Base-by-base conservation (phyloP, 2,113 vertebrate genomes). In the Puntigrus tetrazona region DNA sequence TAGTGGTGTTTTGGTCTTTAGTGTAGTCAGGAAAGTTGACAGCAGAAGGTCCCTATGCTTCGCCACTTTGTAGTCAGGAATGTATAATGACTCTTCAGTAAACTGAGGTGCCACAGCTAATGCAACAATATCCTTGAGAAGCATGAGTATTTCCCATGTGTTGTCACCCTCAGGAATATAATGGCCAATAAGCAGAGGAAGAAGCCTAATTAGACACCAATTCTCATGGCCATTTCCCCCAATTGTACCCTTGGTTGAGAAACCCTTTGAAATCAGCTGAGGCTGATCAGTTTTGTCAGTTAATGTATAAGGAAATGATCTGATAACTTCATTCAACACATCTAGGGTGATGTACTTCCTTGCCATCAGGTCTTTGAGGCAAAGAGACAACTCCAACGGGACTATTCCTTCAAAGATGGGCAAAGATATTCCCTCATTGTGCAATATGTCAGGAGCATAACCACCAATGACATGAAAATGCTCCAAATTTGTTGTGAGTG, bases 131-230 rank as follows among this genome's bases (percentile, higher is more conserved):
- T 78, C 52, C 50, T 82, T 82, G 43, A 70, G 81, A 14, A 73
- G 63, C 65, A 82, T 55, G 27, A 82, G 65, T 72, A 82, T 38
- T 82, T 82, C 81, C 81, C 43, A 73, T 55, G 81, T 57, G 81
- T 82, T 57, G 20, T 82, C 81, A 72, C 65, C 22, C 43, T 34
- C 34, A 11, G 67, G 47, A 59, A 77, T 36, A 3, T 55, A 5
- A 77, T 50, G 45, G 27, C 80, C 63, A 82, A 82, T 52, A 34
- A 70, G 43, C 41, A 70, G 47, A 69, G 79, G 63, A 29, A 77
- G 74, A 77, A 55, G 45, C 18, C 47, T 55, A 77, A 55, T 77
- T 55, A 77, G 50, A 36, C 75, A 77, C 29, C 45, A 57, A 20
- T 77, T 57, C 14, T 57, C 47, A 36, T 77, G 75, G 50, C 47